Conservation (phyloP, 92 coral and sea anemone genomes). For the Bergia sp. region DNA sequence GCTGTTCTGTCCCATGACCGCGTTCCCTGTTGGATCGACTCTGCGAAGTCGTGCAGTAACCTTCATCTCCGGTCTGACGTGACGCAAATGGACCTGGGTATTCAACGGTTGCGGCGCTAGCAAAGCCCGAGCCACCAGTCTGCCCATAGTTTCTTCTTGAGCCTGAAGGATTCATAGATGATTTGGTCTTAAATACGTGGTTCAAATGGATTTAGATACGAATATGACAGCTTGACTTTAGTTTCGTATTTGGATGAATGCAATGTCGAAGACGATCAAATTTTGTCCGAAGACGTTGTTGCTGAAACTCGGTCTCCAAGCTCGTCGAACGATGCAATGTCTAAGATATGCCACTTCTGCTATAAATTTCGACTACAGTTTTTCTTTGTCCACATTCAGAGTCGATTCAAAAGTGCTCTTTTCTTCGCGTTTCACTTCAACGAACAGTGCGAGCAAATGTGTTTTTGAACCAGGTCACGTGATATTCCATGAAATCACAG, state of each 20-base stretch:
- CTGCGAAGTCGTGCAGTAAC: not conserved
- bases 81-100: not conserved
- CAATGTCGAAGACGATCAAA: no score
- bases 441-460: not conserved
- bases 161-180: not conserved
- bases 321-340: no score
- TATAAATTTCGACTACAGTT: no score
- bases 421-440: not conserved
- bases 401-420: not conserved
- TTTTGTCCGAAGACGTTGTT: no score
- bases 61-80: not conserved
- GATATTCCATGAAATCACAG: constrained; percentile 13
- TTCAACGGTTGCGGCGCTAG: not conserved
- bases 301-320: no score
- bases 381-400: not conserved
- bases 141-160: not conserved
- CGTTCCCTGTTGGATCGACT: not conserved
- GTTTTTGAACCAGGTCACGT: not conserved
- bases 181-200: not conserved
- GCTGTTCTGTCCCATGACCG: constrained; percentile 21
- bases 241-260: no score
- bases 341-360: no score
- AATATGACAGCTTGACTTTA: no score
- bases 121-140: not conserved
- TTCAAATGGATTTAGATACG: not conserved